Evolutionary conservation across 53 echinoderm and acorn worm genomes (phyloP).

Genomic region (Echinarachnius parma): DNA sequence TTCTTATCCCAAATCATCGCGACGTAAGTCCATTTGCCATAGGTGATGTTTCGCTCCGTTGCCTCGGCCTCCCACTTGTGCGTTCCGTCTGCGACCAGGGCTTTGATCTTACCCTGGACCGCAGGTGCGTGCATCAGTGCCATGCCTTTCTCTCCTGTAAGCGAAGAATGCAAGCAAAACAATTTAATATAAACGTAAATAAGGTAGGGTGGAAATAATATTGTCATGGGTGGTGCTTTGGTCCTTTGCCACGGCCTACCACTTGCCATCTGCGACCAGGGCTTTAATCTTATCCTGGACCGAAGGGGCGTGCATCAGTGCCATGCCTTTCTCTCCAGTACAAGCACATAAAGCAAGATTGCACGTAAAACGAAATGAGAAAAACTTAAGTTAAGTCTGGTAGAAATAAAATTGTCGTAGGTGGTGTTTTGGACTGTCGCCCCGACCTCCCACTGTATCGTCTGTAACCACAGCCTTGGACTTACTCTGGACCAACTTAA

Average conservation of each 20-base stretch:
- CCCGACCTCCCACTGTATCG: too few species aligned
- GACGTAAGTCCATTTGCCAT: conserved; percentile 73
- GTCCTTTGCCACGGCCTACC: conserved; percentile 46
- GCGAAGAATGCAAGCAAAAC: neutral
- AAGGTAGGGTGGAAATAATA: too few species aligned
- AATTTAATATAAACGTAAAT: too few species aligned
- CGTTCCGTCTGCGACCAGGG: conserved; percentile 61
- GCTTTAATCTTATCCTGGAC: conserved; percentile 43
- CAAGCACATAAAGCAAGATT: neutral
- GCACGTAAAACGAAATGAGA: too few species aligned
- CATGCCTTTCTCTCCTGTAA: conserved; percentile 72
- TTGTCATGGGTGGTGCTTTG: too few species aligned
- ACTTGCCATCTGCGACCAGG: conserved; percentile 63
- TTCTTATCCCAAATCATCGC: conserved; percentile 56
- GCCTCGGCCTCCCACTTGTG: conserved; percentile 54
- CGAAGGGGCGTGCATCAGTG: conserved; percentile 56
- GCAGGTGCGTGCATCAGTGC: conserved; percentile 56
- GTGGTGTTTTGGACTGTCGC: too few species aligned
- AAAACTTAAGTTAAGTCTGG: too few species aligned
- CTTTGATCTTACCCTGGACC: conserved; percentile 34
- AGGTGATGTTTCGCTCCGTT: conserved; percentile 48
- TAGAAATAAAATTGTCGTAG: too few species aligned
- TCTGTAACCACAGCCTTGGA: too few species aligned
- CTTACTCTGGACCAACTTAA: too few species aligned
- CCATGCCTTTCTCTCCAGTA: conserved; percentile 72